A percentile compares a stretch with the other conserved stretches of the same genome.
phyloP scores from a whole-genome alignment of 2,888 invertebrate species.

The Epinotia demarniana region DNA sequence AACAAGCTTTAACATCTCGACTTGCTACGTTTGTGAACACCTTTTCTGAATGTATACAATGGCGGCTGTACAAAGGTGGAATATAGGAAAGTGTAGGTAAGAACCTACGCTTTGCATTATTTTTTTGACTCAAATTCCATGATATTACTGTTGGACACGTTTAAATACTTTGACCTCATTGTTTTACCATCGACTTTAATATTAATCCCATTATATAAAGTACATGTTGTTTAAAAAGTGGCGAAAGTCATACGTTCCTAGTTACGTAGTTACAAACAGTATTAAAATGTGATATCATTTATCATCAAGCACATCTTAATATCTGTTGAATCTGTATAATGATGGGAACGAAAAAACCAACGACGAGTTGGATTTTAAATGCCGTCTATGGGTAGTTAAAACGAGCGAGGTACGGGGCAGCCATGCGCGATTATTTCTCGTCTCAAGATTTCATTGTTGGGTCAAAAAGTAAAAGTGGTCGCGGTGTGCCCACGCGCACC shows the following conservation, averaged over 20 bases:
- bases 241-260: background rate
- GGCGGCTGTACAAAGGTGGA: background rate
- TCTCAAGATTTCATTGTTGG: conserved; percentile 47
- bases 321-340: background rate
- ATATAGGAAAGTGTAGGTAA: background rate
- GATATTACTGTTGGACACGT: too few species aligned
- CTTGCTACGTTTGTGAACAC: background rate
- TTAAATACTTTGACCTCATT: too few species aligned
- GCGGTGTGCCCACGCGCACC: conserved; percentile 61
- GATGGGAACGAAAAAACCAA: conserved; percentile 2
- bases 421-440: conserved; percentile 33
- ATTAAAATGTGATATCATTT: background rate
- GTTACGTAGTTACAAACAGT: background rate
- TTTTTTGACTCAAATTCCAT: too few species aligned
- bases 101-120: too few species aligned
- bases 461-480: conserved; percentile 80
- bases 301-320: background rate
- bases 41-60: background rate
- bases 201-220: background rate
- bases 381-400: background rate
- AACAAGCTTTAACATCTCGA: background rate
- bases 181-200: too few species aligned
- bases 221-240: background rate
- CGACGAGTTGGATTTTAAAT: background rate
- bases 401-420: background rate